Evolutionary conservation across 2,113 vertebrate species (phyloP).

Genomic region (Oxyruncus cristatus): DNA sequence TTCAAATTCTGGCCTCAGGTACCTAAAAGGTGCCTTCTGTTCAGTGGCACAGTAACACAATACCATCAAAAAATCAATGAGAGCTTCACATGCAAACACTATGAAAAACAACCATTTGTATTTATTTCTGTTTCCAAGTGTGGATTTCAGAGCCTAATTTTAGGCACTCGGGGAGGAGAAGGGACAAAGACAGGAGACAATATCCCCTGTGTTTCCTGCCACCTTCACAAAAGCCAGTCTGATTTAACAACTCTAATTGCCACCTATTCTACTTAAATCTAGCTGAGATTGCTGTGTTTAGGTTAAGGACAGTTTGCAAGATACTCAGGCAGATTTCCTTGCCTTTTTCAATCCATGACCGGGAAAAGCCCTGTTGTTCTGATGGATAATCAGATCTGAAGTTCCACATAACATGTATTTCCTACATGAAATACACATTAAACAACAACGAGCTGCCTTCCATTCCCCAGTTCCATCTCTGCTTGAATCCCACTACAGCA

Average conservation of each 20-base stretch:
- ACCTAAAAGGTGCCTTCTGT: not conserved
- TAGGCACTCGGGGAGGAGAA: not conserved
- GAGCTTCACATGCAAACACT: not conserved
- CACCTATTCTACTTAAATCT: not conserved
- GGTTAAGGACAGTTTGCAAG: not conserved
- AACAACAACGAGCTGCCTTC: not conserved
- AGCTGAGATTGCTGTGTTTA: not conserved
- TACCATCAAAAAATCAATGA: not conserved
- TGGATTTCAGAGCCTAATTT: not conserved
- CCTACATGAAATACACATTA: not conserved
- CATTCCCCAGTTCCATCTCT: not conserved
- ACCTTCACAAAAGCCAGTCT: not conserved
- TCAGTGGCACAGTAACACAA: not conserved
- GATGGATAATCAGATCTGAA: not conserved
- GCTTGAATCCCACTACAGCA: not conserved
- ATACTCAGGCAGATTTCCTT: not conserved
- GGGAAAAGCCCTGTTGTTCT: not conserved
- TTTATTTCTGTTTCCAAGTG: not conserved
- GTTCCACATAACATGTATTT: not conserved
- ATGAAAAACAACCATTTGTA: not conserved
- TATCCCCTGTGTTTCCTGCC: not conserved
- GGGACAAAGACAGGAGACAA: not conserved
- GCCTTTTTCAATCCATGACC: not conserved
- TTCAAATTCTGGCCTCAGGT: not conserved
- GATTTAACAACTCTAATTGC: not conserved